Percentiles rank a stretch among this genome's conserved stretches.
These are phyloP conservation scores for Dendrolimus kikuchii DNA, from an alignment of 1,140 invertebrate species.

Conservation along the genomic window DNA sequence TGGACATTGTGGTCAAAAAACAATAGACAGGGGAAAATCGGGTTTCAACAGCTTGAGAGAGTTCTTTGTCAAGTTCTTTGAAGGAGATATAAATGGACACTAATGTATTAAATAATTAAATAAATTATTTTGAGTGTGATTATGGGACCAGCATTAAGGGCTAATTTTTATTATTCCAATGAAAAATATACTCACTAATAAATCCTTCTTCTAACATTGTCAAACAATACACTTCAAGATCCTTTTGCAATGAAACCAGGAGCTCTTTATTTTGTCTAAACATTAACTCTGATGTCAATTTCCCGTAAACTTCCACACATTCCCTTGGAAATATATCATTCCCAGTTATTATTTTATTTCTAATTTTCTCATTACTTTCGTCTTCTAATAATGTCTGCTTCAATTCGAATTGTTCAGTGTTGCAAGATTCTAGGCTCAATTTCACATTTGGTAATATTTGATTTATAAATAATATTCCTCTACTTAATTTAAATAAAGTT, in stretches of 20 bases:
- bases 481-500: slow-evolving; percentile 54
- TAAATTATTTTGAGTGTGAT: background rate
- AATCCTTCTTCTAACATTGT: slow-evolving; percentile 49
- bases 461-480: slow-evolving; percentile 43
- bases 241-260: slow-evolving; percentile 43
- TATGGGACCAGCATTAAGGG: background rate
- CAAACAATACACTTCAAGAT: slow-evolving; percentile 51
- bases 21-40: no score
- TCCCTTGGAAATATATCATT: slow-evolving; percentile 46
- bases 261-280: slow-evolving; percentile 58
- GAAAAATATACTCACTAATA: slow-evolving; percentile 42
- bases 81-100: no score
- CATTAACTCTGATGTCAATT: slow-evolving; percentile 50
- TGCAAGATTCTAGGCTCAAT: slow-evolving; percentile 33
- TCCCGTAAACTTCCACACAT: slow-evolving; percentile 49
- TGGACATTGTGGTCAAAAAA: no score
- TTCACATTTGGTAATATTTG: slow-evolving; percentile 51
- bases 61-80: no score
- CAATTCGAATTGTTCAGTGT: slow-evolving; percentile 52
- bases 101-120: no score
- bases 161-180: background rate
- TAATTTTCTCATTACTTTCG: slow-evolving; percentile 31
- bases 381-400: slow-evolving; percentile 37
- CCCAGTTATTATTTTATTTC: slow-evolving; percentile 42
- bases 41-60: no score